phyloP scores from a whole-genome alignment of 2,797 vertebrate genomes.

The Urocyon cinereoargenteus region DNA sequence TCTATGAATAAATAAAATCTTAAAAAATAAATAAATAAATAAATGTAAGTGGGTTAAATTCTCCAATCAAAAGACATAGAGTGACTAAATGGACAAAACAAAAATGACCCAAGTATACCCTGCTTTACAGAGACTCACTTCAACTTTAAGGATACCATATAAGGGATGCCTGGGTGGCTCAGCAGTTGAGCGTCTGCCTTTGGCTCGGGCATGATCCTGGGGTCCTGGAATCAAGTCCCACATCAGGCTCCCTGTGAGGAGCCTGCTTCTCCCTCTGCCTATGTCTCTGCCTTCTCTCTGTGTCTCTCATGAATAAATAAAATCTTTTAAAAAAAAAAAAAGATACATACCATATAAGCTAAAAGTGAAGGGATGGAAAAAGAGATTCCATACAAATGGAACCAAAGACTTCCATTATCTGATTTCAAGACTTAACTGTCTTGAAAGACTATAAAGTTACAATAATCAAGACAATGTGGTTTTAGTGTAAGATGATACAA shows the following conservation, averaged over 20 bases:
- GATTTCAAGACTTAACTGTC: slow-evolving; percentile 3
- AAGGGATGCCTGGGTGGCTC: too few species aligned
- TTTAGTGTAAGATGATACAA: background rate
- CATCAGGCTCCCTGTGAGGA: too few species aligned
- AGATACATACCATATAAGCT: too few species aligned
- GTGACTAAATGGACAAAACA: background rate
- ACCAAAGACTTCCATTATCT: background rate
- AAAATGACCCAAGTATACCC: background rate
- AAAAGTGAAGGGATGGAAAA: background rate
- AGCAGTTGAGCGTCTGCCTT: too few species aligned
- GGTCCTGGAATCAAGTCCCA: too few species aligned
- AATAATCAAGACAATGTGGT: background rate
- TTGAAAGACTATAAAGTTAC: background rate
- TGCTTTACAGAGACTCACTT: background rate
- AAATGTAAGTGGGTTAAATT: background rate
- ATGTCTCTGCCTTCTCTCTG: too few species aligned
- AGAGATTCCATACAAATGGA: background rate
- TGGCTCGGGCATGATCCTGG: too few species aligned
- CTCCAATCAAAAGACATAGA: background rate
- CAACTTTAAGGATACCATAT: background rate
- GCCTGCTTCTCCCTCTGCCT: too few species aligned
- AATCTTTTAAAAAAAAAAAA: too few species aligned
- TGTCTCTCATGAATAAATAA: too few species aligned
- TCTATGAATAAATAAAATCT: too few species aligned
- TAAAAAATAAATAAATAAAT: background rate